These are phyloP conservation scores for Macrosiphum euphorbiae DNA, from an alignment of 2,888 invertebrate genomes.

Conservation along the genomic window DNA sequence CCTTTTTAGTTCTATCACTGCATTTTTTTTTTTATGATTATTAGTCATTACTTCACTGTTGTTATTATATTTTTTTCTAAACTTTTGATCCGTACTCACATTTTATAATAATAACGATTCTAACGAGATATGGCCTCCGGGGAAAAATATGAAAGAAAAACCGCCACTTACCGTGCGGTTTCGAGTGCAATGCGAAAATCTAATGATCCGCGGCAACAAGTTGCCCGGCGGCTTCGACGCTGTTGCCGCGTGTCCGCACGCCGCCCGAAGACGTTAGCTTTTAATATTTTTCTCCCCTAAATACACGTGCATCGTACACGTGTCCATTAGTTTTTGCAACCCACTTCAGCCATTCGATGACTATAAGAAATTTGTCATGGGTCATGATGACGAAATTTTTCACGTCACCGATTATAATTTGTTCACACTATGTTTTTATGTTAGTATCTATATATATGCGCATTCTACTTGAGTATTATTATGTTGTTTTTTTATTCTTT, in stretches of 20 bases:
- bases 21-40: background rate
- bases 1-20: background rate
- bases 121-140: slow-evolving; percentile 63
- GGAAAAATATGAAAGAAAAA: slow-evolving; percentile 51
- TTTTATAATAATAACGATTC: slow-evolving; percentile 56
- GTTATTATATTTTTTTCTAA: slow-evolving; percentile 19
- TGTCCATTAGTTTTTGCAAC: slow-evolving; percentile 55
- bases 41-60: slow-evolving; percentile 25
- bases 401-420: slow-evolving; percentile 32
- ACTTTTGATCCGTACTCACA: slow-evolving; percentile 41
- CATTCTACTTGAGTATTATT: background rate
- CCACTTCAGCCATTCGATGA: background rate
- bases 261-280: slow-evolving; percentile 51
- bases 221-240: slow-evolving; percentile 55
- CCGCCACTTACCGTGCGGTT: slow-evolving; percentile 54
- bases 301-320: slow-evolving; percentile 55
- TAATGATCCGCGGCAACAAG: slow-evolving; percentile 65
- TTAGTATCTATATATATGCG: background rate
- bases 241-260: slow-evolving; percentile 62
- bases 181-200: slow-evolving; percentile 52
- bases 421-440: background rate
- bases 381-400: slow-evolving; percentile 36
- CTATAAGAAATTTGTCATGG: slow-evolving; percentile 48
- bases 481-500: background rate
- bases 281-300: slow-evolving; percentile 52